Base-by-base conservation (phyloP, 2,888 invertebrate species). In the Watsonalla cultraria region DNA sequence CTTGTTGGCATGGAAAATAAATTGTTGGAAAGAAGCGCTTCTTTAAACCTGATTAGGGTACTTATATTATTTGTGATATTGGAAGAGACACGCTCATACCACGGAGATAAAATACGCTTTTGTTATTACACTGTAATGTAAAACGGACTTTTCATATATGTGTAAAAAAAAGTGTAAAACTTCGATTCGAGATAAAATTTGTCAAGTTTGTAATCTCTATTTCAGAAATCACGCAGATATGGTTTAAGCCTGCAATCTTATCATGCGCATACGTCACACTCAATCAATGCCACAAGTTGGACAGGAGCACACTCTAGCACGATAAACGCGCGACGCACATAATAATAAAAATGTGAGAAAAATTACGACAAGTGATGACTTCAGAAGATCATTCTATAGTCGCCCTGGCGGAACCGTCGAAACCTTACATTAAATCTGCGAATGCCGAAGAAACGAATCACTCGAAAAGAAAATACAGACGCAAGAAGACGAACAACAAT, bases 211-310 rank as follows among this genome's bases (percentile, higher is more conserved):
- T 64, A 59, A 66, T 65, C 65, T 56, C 50, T 42, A 51, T 56
- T 61, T 65, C 58, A 63, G 66, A 72, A 71, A 75, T 78, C 75
- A 72, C 71, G 70, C 64, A 68, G 65, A 68, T 69, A 74, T 70
- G 63, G 59, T 64, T 58, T 83, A 82, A 84, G 83, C 84, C 82
- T 77, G 70, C 72, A 80, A 84, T 84, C 85, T 88, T 89, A 89
- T 89, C 86, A 60, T 57, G 52, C 50, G 53, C 56, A 57, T 72
- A 71, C 86, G 85, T 85, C 86, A 85, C 74, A 76, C 82, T 86
- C 86, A 89, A 90, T 90, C 90, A 90, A 90, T 88, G 90, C 87
- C 88, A 84, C 76, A 78, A 78, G 70, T 68, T 67, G 70, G 68
- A 66, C 70, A 60, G 73, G 70, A 76, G 76, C 80, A 78, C 78